These are phyloP conservation scores for Chaunax sp. DNA, from an alignment of 2,797 vertebrate species.

Conservation along the genomic window DNA sequence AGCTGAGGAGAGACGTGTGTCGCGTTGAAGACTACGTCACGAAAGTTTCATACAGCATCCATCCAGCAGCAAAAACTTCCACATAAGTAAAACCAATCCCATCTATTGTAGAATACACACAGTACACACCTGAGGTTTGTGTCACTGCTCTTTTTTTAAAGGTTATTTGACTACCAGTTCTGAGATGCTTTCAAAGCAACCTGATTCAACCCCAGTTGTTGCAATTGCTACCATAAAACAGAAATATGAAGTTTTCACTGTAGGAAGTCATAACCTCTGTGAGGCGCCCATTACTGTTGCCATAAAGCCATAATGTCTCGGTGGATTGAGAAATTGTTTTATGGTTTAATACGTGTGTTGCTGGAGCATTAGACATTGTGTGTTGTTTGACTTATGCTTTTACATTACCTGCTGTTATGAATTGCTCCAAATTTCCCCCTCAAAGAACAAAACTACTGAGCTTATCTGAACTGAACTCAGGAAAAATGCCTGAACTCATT, in stretches of 20 bases:
- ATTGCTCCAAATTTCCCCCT: neutral
- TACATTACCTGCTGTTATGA: neutral
- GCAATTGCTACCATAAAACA: neutral
- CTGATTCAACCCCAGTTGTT: neutral
- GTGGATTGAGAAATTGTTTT: neutral
- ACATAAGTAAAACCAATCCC: too few species aligned
- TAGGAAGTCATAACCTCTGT: neutral
- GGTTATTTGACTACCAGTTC: too few species aligned
- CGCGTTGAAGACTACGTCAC: too few species aligned
- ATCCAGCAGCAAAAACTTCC: too few species aligned
- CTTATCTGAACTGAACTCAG: neutral
- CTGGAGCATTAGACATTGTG: fast-evolving
- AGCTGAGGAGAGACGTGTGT: too few species aligned
- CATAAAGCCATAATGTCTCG: neutral
- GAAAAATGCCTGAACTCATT: neutral
- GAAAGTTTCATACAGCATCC: too few species aligned
- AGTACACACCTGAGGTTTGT: too few species aligned
- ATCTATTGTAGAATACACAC: too few species aligned
- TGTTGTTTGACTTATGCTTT: neutral
- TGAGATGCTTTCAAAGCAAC: too few species aligned
- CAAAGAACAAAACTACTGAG: neutral
- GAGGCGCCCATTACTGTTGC: neutral
- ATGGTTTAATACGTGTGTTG: slow-evolving; percentile 4
- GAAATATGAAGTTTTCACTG: too few species aligned
- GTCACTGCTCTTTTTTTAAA: too few species aligned